Conservation (phyloP, 2,797 vertebrate genomes). For the Tenualosa thibaudeaui region DNA sequence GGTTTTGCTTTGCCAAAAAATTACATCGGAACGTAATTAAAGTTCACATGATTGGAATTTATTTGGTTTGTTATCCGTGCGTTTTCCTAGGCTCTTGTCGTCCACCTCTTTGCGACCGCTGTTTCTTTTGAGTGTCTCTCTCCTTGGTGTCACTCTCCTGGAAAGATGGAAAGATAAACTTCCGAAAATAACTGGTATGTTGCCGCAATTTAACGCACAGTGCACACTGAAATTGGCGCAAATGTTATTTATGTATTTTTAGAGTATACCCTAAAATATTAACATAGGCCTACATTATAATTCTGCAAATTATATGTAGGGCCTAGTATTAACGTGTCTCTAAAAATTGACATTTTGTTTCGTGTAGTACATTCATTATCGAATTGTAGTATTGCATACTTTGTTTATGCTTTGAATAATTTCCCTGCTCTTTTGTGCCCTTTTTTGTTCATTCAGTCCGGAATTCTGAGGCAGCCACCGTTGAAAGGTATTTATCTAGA, state of each 20-base stretch:
- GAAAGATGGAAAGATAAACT: slow-evolving; percentile 91
- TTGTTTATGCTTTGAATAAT: neutral
- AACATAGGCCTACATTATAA: no score
- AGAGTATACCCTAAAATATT: neutral
- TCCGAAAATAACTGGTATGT: slow-evolving; percentile 77
- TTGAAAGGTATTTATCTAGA: slow-evolving; percentile 77
- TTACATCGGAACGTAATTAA: neutral
- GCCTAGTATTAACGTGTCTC: neutral
- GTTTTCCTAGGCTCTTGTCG: slow-evolving; percentile 83
- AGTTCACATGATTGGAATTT: neutral
- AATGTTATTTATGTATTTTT: neutral
- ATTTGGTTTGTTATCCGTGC: neutral
- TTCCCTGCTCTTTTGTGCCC: neutral
- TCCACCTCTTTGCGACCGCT: slow-evolving; percentile 89
- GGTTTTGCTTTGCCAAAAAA: neutral
- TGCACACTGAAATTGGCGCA: neutral
- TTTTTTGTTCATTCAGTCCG: slow-evolving; percentile 70
- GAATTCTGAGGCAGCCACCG: slow-evolving; percentile 70
- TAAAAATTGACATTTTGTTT: neutral
- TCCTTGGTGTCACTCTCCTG: slow-evolving; percentile 86
- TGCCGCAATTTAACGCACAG: neutral
- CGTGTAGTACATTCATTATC: neutral
- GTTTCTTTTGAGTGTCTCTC: slow-evolving; percentile 85
- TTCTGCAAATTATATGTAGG: neutral
- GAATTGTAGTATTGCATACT: neutral